Evolutionary conservation across 2,797 vertebrate species (phyloP).

Genomic region (Sebastes diploproa): DNA sequence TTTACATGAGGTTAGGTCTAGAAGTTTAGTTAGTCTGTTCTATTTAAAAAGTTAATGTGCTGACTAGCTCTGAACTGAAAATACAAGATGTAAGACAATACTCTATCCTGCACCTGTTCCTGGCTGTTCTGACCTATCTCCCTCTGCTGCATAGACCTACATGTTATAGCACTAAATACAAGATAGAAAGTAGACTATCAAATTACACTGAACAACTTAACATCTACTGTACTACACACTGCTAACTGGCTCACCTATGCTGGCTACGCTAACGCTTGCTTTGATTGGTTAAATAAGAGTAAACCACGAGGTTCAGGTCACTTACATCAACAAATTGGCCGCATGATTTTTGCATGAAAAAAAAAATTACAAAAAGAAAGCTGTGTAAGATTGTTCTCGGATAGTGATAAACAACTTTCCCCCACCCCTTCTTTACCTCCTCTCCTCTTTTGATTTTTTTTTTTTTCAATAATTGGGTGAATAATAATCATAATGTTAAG

Average conservation of each 20-base stretch:
- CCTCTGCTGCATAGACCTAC: constrained; percentile 58
- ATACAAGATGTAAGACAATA: constrained; percentile 58
- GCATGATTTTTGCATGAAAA: constrained; percentile 99
- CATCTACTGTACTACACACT: constrained; percentile 65
- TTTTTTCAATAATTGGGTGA: constrained; percentile 2
- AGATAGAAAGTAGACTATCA: constrained; percentile 57
- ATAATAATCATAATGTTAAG: constrained; percentile 51
- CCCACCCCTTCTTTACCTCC: constrained; percentile 53
- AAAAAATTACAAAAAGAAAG: constrained; percentile 99
- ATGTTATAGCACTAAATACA: constrained; percentile 59
- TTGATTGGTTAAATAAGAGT: constrained; percentile 90
- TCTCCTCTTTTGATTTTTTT: constrained; percentile 23
- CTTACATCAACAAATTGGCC: constrained; percentile 99
- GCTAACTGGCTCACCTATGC: constrained; percentile 53
- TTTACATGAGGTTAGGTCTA: constrained; percentile 79
- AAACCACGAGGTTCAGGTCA: constrained; percentile 99
- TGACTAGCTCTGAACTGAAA: constrained; percentile 57
- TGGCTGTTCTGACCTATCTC: constrained; percentile 58
- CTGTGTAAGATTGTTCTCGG: constrained; percentile 92
- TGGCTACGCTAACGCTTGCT: constrained; percentile 68
- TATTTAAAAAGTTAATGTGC: constrained; percentile 69
- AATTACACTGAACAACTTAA: constrained; percentile 68
- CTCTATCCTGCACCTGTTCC: constrained; percentile 49
- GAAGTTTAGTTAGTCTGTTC: constrained; percentile 75
- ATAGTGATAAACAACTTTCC: constrained; percentile 85